Percentiles rank a stretch among this genome's conserved stretches.
phyloP scores from a whole-genome alignment of 1,140 invertebrate species.

The Teleopsis dalmanni region DNA sequence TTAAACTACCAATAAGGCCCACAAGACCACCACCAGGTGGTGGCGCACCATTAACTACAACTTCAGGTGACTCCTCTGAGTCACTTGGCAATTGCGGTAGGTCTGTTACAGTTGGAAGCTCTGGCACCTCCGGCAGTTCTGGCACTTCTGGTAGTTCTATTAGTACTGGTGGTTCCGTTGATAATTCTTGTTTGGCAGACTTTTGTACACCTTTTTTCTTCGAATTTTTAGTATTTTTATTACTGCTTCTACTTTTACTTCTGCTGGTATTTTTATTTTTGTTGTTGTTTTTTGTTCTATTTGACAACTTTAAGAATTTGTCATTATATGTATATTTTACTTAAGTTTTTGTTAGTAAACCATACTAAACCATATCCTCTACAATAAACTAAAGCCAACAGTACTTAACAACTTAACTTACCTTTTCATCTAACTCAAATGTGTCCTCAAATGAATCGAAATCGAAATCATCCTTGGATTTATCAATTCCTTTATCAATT shows the following conservation, averaged over 20 bases:
- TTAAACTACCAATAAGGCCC: constrained; percentile 45
- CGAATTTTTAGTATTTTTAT: not conserved
- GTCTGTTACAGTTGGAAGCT: not conserved
- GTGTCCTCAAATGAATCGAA: no score
- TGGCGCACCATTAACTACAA: not conserved
- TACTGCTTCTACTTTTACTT: not conserved
- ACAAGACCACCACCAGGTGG: constrained; percentile 41
- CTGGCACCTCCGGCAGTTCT: not conserved
- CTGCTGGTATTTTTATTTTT: not conserved
- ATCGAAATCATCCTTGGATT: no score
- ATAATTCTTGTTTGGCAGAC: constrained; percentile 18
- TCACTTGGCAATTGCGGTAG: no score
- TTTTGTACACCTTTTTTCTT: constrained; percentile 1
- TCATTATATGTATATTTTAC: no score
- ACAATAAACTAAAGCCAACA: no score
- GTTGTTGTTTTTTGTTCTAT: no score
- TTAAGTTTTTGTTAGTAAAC: no score
- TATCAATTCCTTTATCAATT: not conserved
- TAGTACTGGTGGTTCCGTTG: not conserved
- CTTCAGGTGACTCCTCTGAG: no score
- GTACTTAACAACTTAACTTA: no score
- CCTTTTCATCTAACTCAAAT: no score
- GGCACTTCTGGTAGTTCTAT: not conserved
- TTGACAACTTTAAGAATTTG: no score
- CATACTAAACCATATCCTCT: no score